Base-by-base conservation (phyloP, 2,888 invertebrate genomes). In the Dryadula phaetusa region DNA sequence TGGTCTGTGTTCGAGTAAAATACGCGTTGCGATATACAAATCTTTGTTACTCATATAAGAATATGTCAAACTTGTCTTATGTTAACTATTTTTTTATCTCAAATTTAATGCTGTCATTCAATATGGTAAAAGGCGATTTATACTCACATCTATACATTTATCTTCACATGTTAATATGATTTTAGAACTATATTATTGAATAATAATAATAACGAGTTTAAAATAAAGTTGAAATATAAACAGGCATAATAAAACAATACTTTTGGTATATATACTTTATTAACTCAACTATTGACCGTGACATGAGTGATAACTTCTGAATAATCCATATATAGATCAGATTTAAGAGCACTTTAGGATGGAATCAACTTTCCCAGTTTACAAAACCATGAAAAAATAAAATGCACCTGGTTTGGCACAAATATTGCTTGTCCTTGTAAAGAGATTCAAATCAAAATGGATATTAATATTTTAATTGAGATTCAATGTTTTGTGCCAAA, bases 301-400 rank as follows among this genome's bases (percentile, higher is more conserved):
- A 89, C 84, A 83, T 76, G 80, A 82, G 77, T 79, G 82, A 83
- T 82, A 84, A 81, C 77, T 78, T 83, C 77, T 77, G 77, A 83
- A 82, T 75, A 84, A 87, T 83, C 74, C 80, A 83, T 86, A 87
- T 82, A 87, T 87, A 88, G 83, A 84, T 87, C 83, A 85, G 87
- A 84, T 84, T 86, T 90, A 92, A 92, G 92, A 92, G 92, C 92
- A 92, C 92, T 92, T 92, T 79, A 87, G 92, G 92, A 92, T 91
- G 92, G 92, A 91, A 88, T 92, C 87, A 90, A 80, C 85, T 82
- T 87, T 85, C 76, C 79, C 82, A 85, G 85, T 85, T 86, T 84
- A 84, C 80, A 80, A 83, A 85, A 79, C 77, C 77, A 82, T 70
- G 67, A 77, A 74, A 76, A 82, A 82, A 80, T 77, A 79, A 81